Base-by-base conservation (phyloP, 1,140 invertebrate species). In the Wiebesia pumilae region DNA sequence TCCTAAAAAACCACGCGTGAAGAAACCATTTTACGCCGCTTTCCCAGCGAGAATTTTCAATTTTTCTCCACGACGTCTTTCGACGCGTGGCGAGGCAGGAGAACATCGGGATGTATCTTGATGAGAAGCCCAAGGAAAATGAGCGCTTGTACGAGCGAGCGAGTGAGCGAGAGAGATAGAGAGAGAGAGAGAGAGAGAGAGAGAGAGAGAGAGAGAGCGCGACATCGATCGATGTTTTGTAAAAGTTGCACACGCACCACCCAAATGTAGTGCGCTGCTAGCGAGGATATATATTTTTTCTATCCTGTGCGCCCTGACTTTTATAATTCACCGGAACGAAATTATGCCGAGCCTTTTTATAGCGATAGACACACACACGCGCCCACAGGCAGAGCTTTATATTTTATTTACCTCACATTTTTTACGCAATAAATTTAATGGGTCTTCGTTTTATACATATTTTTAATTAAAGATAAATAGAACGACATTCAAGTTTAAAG, bases 201-300 rank as follows among this genome's bases (percentile, higher is more conserved):
- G 83, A 78, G 75, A 78, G n/a, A 67, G 87, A 88, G 83, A 87
- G 88, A 86, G 89, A 89, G 87, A 86, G 88, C 81, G 78, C 89
- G 86, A 71, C 88, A 88, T 83, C 90, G 93, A 93, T 93, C 92
- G 92, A 93, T 93, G 91, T 89, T 89, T 89, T 86, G 90, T 90
- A 91, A 91, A 90, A 92, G 88, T 93, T 91, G 88, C 89, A 89
- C 88, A 88, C 89, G 88, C 91, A 89, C 86, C 87, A 85, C 83
- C 84, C 88, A 58, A 80, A 81, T 75, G 77, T 47, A 62, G 54
- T 19, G 67, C 79, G 35, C 67, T 9, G 71, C 47, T 33, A 58
- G 35, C 83, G 83, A 33, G 54, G 24, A 35, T 84, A 78, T 47
- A 43, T 84, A 88, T 85, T 85, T 85, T 87, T 86, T 88, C 78